Evolutionary conservation across 2,113 vertebrate species (phyloP), one percentile per base, ranked within the genome.

Genomic region (Formicarius rufipectus): DNA sequence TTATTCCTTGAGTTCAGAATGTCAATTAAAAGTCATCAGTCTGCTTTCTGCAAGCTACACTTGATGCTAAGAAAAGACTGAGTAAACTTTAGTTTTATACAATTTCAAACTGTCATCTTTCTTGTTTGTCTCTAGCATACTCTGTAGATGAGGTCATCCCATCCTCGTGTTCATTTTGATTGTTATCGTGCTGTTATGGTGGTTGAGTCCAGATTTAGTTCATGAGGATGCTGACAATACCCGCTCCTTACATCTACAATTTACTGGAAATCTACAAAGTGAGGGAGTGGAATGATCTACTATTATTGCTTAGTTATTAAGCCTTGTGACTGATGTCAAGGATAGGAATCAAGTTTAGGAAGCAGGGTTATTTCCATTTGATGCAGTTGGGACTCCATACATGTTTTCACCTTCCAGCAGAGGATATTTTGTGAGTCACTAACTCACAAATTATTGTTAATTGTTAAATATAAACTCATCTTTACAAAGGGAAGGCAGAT

Each of bases 311-410:
- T 72, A 39, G 40, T 68, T 87, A 30, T 49, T 66, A 47, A 69
- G 12, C 45, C 28, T 82, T 75, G 58, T 44, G 60, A 14, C 55
- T 92, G 52, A 30, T 87, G 35, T 42, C 24, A 64, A 82, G 17
- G 18, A 13, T 37, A 60, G 31, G 49, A 67, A n/a, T 79, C 40
- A 76, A 87, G 75, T 94, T 90, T 49, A 30, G 44, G 71, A 60
- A 53, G 15, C 8, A 53, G 37, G 4, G 4, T 67, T 64, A 40
- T 83, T 81, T 75, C 31, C 25, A 11, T 60, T 67, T 76, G 24
- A 10, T 68, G 58, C 17, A 22, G 33, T 39, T 68, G 22, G 9
- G 85, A 11, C 22, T 53, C 44, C 0, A 0, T 79, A 37, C 3
- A 0, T 73, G 31, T 83, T 93, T 82, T 63, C 22, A 44, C 63